Evolutionary conservation across 2,797 vertebrate species (phyloP), one percentile per base, ranked within the genome.

Genomic region (Enteromius afrohamiltoni): DNA sequence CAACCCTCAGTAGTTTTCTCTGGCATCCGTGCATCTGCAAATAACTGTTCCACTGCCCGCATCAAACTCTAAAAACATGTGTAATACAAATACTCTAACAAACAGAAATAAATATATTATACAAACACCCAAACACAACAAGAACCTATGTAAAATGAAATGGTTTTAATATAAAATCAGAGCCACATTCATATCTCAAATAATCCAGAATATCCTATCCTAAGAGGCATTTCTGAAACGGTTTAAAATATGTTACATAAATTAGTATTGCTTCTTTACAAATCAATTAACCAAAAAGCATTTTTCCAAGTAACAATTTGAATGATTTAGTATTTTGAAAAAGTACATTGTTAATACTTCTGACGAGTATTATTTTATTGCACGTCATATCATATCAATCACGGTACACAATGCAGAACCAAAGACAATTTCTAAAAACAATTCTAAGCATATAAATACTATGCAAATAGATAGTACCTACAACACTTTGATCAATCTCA

Each of bases 21-120:
- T 37, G 42, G 83, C 85, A 80, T 83, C 83, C 84, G 60, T 45
- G 14, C 19, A 73, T 19, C 45, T n/a, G 37, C 75, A 86, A 65
- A 82, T 55, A 77, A 42, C 64, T 9, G 40, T 77, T 49, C 29
- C 31, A 45, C 16, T 29, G 4, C 11, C 3, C 9, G 29, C 83
- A 68, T 47, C 23, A 2, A 23, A 65, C 53, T 79, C 8, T 37
- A 62, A 42, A 47, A 68, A 64, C 55, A 75, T 34, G 3, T 62
- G 37, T 58, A 10, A 23, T 51, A 45, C 8, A 21, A 69, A 55
- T 4, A 49, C 7, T 64, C 16, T 8, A 10, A 17, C 16, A 64
- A 31, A 31, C 7, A 62, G 3, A 62, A 51, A 45, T 10, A 11
- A 11, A 60, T 1, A 8, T 31, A 64, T 17, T 7, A 64, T 17